Conservation (phyloP, 64 coral and sea anemone genomes). For the Exaiptasia diaphana region DNA sequence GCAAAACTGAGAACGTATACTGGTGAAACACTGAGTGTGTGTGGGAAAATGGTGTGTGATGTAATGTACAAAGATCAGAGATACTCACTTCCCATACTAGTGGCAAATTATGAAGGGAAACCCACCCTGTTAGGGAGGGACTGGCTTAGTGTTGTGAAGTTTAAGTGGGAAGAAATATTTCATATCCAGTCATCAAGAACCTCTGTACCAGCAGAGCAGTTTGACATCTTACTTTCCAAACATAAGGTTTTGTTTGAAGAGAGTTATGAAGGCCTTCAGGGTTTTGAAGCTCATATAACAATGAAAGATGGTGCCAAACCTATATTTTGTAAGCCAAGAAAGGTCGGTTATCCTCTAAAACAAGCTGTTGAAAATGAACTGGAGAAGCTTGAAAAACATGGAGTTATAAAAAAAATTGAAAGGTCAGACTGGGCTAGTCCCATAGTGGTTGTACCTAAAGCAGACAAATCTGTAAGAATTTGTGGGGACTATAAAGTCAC, state of each 20-base stretch:
- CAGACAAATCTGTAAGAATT: conserved; percentile 52
- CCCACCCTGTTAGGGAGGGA: conserved; percentile 48
- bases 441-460: conserved; percentile 47
- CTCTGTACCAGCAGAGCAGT: background rate
- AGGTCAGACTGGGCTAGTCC: conserved; percentile 19
- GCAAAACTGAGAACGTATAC: conserved; percentile 44
- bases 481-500: conserved; percentile 55
- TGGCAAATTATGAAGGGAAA: conserved; percentile 43
- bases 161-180: conserved; percentile 49
- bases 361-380: conserved; percentile 41
- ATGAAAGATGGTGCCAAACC: conserved; percentile 24
- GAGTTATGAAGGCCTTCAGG: conserved; percentile 40
- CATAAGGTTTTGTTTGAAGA: conserved; percentile 35
- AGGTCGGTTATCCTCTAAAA: conserved; percentile 58
- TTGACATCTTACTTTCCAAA: conserved; percentile 7
- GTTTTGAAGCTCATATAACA: conserved; percentile 47
- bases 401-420: conserved; percentile 49
- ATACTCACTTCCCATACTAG: conserved; percentile 32
- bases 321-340: conserved; percentile 16
- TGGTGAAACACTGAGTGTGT: conserved; percentile 50
- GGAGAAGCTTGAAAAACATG: conserved; percentile 45
- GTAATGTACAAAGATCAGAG: conserved; percentile 38
- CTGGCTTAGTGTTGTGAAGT: conserved; percentile 44
- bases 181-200: background rate
- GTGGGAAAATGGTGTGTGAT: conserved; percentile 53